Evolutionary conservation across 64 coral and sea anemone species (phyloP).

Genomic region (Pocillopora damicornis): DNA sequence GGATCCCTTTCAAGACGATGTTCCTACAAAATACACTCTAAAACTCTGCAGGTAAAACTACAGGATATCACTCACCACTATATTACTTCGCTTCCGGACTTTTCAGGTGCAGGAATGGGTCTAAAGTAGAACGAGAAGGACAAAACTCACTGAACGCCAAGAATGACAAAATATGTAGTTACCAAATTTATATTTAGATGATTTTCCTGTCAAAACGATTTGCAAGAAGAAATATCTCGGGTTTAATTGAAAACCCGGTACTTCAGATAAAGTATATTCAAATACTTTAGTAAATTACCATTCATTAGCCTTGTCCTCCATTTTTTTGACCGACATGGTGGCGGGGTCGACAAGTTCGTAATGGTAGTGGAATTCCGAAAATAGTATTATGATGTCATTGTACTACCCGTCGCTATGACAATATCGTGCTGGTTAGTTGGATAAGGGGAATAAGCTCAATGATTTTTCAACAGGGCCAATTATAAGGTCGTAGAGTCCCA

Average conservation of each 20-base stretch:
- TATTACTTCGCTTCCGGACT: not conserved
- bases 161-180: conserved; percentile 32
- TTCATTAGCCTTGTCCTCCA: conserved; percentile 26
- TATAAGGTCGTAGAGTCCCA: not conserved
- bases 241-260: not conserved
- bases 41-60: not conserved
- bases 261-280: not conserved
- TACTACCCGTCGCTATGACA: conserved; percentile 20
- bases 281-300: conserved; percentile 25
- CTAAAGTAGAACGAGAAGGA: not conserved
- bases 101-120: not conserved
- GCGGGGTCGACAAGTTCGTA: conserved; percentile 16
- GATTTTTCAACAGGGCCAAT: not conserved
- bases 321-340: conserved; percentile 8
- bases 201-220: not conserved
- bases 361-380: conserved; percentile 42
- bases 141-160: not conserved
- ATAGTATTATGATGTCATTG: conserved; percentile 21
- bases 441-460: not conserved
- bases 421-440: not conserved
- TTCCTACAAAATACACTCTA: not conserved
- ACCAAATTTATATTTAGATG: not conserved
- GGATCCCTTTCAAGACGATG: not conserved
- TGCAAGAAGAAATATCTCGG: not conserved
- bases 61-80: not conserved